Base-by-base conservation (phyloP, 2,888 invertebrate genomes). In the Drosophila affinis region DNA sequence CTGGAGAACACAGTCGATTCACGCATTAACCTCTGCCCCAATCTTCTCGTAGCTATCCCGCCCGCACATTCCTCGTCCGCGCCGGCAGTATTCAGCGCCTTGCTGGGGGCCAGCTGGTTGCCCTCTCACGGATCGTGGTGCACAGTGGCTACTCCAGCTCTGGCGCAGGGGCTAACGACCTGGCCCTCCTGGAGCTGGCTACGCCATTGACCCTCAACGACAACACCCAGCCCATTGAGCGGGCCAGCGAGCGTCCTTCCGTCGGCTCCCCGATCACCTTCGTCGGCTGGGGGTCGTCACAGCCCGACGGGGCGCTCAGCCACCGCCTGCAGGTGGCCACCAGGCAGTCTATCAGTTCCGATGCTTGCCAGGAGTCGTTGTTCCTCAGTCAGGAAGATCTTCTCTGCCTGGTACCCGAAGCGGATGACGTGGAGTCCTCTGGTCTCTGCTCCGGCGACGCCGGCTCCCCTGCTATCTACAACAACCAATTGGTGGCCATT, bases 391-490 rank as follows among this genome's bases (percentile, higher is more conserved):
- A 77, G 12, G 79, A 78, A 3, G 83, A 88, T 5, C 54, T 92
- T 21, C 62, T 92, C n/a, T 92, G 91, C 51, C 75, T 91, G 60
- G 79, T 67, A 4, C 89, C 90, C 53, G 45, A 53, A 4, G 7
- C 46, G 0, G 68, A 71, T 1, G 48, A 71, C 0, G 45, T 62
- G 0, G 32, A 51, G 18, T 29, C 7, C 9, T 75, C 78, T 24
- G 91, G 92, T 5, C 83, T 88, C 3, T 92, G 92, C 61, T 72
- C 77, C 18, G 91, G 91, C 4, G 91, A 92, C 60, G 91, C 89
- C 3, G 92, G 91, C 10, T 91, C 91, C 45, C 91, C 91, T 56
- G 91, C 91, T 9, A 75, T 88, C 3, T 90, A 88, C 55, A 63
- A 88, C 0, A 75, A 84, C 1, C 75, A 89, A 61, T 64, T 92